Conservation (phyloP, 2,797 vertebrate species). For the Gymnocypris eckloni region DNA sequence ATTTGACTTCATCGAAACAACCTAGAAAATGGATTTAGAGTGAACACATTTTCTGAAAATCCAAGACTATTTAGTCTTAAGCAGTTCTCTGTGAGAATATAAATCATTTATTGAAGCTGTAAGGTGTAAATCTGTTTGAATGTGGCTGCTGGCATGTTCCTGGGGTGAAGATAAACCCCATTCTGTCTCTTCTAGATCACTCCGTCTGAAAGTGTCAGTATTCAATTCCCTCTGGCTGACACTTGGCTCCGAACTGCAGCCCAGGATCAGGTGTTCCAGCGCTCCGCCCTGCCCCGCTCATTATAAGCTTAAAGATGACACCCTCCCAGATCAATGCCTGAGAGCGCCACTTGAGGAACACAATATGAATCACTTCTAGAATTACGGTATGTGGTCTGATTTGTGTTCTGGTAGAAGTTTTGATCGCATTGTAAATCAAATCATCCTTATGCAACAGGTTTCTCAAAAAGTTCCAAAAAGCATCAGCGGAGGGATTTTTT, state of each 20-base stretch:
- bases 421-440: constrained; percentile 18
- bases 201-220: constrained; percentile 36
- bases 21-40: not conserved
- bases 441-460: not conserved
- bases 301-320: constrained; percentile 45
- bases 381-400: constrained; percentile 18
- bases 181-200: constrained; percentile 34
- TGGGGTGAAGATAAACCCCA: constrained; percentile 45
- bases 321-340: constrained; percentile 29
- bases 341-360: constrained; percentile 17
- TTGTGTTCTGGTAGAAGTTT: constrained; percentile 2
- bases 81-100: not conserved
- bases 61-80: not conserved
- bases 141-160: constrained; percentile 33
- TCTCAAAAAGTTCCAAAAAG: not conserved
- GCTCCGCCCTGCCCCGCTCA: not conserved
- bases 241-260: constrained; percentile 18
- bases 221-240: constrained; percentile 49
- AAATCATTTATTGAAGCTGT: constrained; percentile 36
- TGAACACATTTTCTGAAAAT: not conserved
- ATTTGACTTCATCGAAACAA: not conserved
- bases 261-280: constrained; percentile 31
- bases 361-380: constrained; percentile 6
- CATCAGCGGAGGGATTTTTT: not conserved
- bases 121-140: constrained; percentile 26